Evolutionary conservation across 2,888 invertebrate species (phyloP), one percentile per base, ranked within the genome.

Genomic region (Yponomeuta sedellus): DNA sequence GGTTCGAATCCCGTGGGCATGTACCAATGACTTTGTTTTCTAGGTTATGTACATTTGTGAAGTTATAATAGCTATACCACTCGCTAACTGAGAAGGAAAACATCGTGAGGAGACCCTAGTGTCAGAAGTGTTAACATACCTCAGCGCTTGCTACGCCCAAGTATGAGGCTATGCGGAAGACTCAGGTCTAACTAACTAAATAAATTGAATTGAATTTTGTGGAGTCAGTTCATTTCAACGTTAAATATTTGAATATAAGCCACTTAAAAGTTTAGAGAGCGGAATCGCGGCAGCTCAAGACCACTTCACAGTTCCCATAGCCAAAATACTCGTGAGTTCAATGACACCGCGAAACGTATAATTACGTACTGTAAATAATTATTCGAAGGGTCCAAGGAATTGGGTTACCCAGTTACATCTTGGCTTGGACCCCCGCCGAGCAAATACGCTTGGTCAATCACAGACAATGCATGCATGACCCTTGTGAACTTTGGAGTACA

Each of bases 371-470:
- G 75, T 77, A 74, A 52, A 76, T 76, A 79, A 76, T 77, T 78
- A 73, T 71, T 67, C 72, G 74, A 83, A 85, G 86, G 82, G 83
- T 79, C 78, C 79, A 77, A 85, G 86, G 79, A 87, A 84, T 85
- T 85, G 82, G 86, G 87, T 86, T 84, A 88, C 88, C 87, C 81
- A 79, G 83, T 83, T 77, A 74, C 78, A 79, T 78, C 77, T 75
- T 75, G 75, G 81, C 77, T 75, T 75, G 75, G 81, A 79, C 82
- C 85, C 91, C 90, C 86, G 77, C 78, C 71, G 74, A 67, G 80
- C 75, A 74, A 70, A 71, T 79, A 86, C 86, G 87, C 82, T 85
- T 86, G 91, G 91, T 91, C 91, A 91, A 88, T 88, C 84, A 73
- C 77, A 88, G 82, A 91, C 89, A 90, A 91, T 80, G 73, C 70